Evolutionary conservation across 2,888 invertebrate genomes (phyloP), one percentile per base, ranked within the genome.

Genomic region (Drosophila anomalata): DNA sequence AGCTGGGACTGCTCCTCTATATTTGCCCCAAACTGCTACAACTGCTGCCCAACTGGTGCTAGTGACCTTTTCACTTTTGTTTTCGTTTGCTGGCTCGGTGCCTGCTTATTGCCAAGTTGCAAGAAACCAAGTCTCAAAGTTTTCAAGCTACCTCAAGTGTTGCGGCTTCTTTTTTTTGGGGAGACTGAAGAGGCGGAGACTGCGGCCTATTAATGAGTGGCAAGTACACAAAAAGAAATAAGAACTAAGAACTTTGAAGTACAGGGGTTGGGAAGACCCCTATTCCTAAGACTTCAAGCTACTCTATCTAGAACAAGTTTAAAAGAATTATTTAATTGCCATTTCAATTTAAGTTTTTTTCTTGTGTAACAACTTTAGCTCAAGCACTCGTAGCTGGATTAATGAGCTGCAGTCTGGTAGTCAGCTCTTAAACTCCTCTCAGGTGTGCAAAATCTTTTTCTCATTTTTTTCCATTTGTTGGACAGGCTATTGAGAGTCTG

Each of bases 31-130:
- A 22, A 46, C 46, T 48, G 56, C 46, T 55, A 20, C 60, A 60
- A 60, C 60, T 56, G 61, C 48, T 71, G 53, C 59, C 72, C 66
- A 65, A 59, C 71, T 71, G 71, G 50, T 69, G 74, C 60, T 55
- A 63, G 63, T 71, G 85, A 85, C 85, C 86, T 85, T 85, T 85
- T 85, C 86, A 86, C 86, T 85, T 82, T 85, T 79, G 80, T 84
- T 86, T 85, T 85, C 81, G 75, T 84, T 78, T 76, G 52, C 53
- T 69, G 73, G 41, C 54, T 51, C 26, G 53, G 39, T 68, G 60
- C 54, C 33, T 33, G 52, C 57, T 44, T 66, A 22, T 46, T n/a
- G 55, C 41, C 68, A 47, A 44, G 68, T 47, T 61, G 61, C 61
- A 58, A 61, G 57, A 39, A 51, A 39, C 33, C 47, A 47, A 62